A percentile compares a stretch with the other conserved stretches of the same genome.
Conservation (phyloP, 2,888 invertebrate genomes). For the Papilio demoleus region DNA sequence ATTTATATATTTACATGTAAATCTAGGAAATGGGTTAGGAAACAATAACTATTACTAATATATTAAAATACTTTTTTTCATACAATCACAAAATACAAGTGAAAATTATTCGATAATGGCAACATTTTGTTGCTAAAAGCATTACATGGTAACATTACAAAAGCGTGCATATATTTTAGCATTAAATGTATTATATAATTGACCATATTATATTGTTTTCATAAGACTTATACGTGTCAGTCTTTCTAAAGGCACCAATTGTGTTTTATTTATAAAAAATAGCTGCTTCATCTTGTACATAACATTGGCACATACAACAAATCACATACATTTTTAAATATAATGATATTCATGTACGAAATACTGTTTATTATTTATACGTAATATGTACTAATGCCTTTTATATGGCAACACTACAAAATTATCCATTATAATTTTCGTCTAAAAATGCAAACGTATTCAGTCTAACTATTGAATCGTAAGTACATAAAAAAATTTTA, state of each 20-base stretch:
- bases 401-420: conserved; percentile 34
- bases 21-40: conserved; percentile 35
- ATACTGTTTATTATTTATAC: conserved; percentile 31
- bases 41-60: conserved; percentile 26
- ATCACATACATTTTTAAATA: conserved; percentile 35
- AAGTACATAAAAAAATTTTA: conserved; percentile 33
- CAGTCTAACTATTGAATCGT: conserved; percentile 24
- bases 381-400: conserved; percentile 14
- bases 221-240: conserved; percentile 53
- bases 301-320: conserved; percentile 39
- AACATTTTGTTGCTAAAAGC: conserved; percentile 42
- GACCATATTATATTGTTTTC: conserved; percentile 36
- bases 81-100: conserved; percentile 20
- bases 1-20: conserved; percentile 37
- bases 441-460: conserved; percentile 29
- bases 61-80: conserved; percentile 13
- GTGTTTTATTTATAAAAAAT: conserved; percentile 49
- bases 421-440: not conserved
- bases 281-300: conserved; percentile 38
- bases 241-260: conserved; percentile 75
- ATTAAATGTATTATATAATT: conserved; percentile 26
- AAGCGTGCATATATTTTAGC: conserved; percentile 47
- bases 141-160: conserved; percentile 54
- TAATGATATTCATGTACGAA: conserved; percentile 28
- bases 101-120: conserved; percentile 49